A percentile compares a stretch with the other conserved stretches of the same genome.
Conservation (phyloP, 2,113 vertebrate species). For the Leuciscus idus region DNA sequence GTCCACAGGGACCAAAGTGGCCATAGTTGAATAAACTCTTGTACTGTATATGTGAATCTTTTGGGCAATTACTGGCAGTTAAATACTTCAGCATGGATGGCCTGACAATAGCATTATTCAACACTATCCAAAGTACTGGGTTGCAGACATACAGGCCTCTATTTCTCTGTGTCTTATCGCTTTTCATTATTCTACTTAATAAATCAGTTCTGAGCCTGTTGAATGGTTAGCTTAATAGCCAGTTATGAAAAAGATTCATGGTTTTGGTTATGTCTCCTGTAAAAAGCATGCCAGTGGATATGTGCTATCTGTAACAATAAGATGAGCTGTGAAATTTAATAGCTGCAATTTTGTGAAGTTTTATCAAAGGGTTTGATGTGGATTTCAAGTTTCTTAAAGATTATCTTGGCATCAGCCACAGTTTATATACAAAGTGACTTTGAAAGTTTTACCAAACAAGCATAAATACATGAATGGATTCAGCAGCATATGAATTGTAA, state of each 20-base stretch:
- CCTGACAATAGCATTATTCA: slow-evolving; percentile 22
- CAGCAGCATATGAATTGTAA: slow-evolving; percentile 14
- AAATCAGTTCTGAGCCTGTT: slow-evolving; percentile 11
- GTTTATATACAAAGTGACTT: slow-evolving; percentile 23
- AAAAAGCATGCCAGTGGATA: background rate
- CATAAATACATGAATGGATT: slow-evolving; percentile 6
- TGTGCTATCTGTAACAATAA: background rate
- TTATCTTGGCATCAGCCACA: background rate
- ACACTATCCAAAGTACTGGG: background rate
- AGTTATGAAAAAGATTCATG: slow-evolving; percentile 27
- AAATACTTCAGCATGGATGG: slow-evolving; percentile 4
- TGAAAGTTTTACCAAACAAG: slow-evolving; percentile 27
- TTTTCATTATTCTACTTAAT: slow-evolving; percentile 35
- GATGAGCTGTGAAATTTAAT: background rate
- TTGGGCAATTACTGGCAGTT: slow-evolving; percentile 24
- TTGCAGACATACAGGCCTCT: slow-evolving; percentile 2
- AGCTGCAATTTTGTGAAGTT: background rate
- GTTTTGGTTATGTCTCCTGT: slow-evolving; percentile 2
- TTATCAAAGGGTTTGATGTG: slow-evolving; percentile 5
- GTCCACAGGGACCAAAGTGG: background rate
- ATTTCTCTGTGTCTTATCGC: slow-evolving; percentile 11
- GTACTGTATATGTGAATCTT: background rate
- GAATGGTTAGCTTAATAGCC: slow-evolving; percentile 25
- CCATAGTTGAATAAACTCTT: background rate
- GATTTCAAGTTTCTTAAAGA: background rate